Conservation (phyloP, 2,113 vertebrate genomes). For the Cairina moschata region DNA sequence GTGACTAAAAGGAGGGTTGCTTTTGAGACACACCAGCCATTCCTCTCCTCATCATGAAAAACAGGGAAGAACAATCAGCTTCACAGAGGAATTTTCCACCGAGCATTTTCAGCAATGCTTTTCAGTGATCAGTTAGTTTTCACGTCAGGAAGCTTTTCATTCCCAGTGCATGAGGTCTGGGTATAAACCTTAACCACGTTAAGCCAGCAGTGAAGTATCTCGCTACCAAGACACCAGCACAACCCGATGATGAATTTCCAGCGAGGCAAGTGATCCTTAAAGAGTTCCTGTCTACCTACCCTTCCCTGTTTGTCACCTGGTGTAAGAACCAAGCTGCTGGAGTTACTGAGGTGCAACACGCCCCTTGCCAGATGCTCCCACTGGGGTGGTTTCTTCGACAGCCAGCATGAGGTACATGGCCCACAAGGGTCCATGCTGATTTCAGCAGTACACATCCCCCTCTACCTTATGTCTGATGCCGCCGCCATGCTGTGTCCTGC, state of each 20-base stretch:
- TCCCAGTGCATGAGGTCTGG: not conserved
- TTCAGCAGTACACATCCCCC: not conserved
- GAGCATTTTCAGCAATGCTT: constrained; percentile 30
- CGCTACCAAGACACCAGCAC: not conserved
- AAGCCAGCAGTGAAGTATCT: constrained; percentile 2
- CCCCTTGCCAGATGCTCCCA: not conserved
- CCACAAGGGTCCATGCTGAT: rapidly evolving
- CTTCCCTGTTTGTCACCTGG: not conserved
- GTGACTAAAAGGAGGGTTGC: constrained; percentile 36
- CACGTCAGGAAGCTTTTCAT: constrained; percentile 27
- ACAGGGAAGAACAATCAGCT: constrained; percentile 48
- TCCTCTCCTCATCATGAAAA: constrained; percentile 56
- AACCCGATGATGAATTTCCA: not conserved
- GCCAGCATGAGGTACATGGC: not conserved
- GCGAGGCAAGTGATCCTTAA: not conserved
- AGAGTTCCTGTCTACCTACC: not conserved
- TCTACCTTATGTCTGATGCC: not conserved
- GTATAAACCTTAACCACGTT: not conserved
- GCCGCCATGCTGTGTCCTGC: not conserved
- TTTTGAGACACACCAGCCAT: constrained; percentile 35
- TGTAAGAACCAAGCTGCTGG: not conserved
- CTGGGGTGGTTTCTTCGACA: not conserved
- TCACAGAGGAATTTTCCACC: constrained; percentile 38
- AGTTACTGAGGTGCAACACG: not conserved
- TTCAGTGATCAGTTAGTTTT: constrained; percentile 37